Evolutionary conservation across 1,140 invertebrate genomes (phyloP).

Genomic region (Portunus trituberculatus): DNA sequence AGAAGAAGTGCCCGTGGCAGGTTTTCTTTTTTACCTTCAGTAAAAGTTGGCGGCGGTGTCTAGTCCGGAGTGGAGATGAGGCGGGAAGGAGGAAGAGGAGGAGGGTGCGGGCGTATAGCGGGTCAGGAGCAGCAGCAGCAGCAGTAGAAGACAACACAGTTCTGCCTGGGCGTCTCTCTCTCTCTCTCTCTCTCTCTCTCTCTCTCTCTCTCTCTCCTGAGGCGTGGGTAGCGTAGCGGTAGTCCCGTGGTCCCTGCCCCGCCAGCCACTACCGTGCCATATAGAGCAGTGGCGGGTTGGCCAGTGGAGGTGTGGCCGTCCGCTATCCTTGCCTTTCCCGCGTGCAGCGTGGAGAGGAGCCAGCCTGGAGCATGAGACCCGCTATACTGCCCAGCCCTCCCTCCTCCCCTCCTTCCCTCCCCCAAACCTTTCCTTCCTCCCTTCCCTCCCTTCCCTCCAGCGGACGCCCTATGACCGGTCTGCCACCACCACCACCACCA

Average conservation of each 20-base stretch:
- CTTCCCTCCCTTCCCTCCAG: background rate
- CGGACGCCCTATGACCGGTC: background rate
- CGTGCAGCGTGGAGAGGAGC: background rate
- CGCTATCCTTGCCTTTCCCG: background rate
- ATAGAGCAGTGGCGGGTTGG: too few relatives aligned
- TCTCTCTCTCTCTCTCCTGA: slow-evolving; percentile 25
- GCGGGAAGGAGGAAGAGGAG: too few relatives aligned
- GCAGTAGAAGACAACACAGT: background rate
- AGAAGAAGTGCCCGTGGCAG: too few relatives aligned
- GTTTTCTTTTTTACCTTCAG: too few relatives aligned
- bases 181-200: slow-evolving; percentile 40
- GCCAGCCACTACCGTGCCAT: too few relatives aligned
- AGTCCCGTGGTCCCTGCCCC: too few relatives aligned
- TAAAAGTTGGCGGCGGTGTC: too few relatives aligned
- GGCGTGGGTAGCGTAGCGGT: too few relatives aligned
- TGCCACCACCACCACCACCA: background rate
- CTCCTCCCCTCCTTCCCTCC: too few relatives aligned
- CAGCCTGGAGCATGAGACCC: background rate
- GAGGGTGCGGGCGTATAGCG: too few relatives aligned
- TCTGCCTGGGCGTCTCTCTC: background rate
- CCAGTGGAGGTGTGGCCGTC: too few relatives aligned
- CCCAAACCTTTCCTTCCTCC: background rate
- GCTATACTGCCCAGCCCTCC: background rate
- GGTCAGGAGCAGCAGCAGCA: background rate
- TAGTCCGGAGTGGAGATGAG: too few relatives aligned